Base-by-base conservation (phyloP, 2,113 vertebrate species). In the Mola mola region DNA sequence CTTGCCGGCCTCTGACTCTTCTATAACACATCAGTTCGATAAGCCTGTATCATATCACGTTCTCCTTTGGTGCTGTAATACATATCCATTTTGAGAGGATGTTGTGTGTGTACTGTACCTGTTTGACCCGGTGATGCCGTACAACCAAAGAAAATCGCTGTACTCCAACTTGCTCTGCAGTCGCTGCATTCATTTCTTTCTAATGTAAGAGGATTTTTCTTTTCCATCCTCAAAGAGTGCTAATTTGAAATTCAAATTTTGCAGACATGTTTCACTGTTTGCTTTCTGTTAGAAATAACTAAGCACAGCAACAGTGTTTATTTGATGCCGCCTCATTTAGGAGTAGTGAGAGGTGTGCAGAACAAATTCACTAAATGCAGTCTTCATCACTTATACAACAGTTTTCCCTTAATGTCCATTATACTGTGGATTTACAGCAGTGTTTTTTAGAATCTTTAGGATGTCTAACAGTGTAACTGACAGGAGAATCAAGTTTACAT, bases 171-270 rank as follows among this genome's bases (percentile, higher is more conserved):
- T 2, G n/a, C 21, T 55, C 33, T 13, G 5, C 36, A 28, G 50
- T 57, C 62, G 78, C 75, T 51, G 20, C 8, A 83, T 76, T 53
- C 58, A 28, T 29, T 48, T 50, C 55, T 60, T 66, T 69, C 43
- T 70, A 80, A 72, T 59, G 40, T 57, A 64, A 74, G 72, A 65
- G 34, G 50, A 60, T 52, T 64, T 68, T 67, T 77, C 28, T 68
- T 51, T 57, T 50, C 40, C 42, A 66, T 82, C 71, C 82, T 88
- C 84, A 85, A 82, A 84, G 68, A 78, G 71, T 74, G 36, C 56
- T 64, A 4, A 82, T 85, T 85, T 81, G 73, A 86, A 82, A 63
- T 84, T 85, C 57, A 77, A 36, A 89, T 85, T 66, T 51, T 20
- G 13, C 52, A 59, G 78, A 75, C 70, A 56, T 51, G 58, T 82